These are phyloP conservation scores for Alcedo atthis DNA, from an alignment of 2,797 vertebrate genomes.

Conservation along the genomic window DNA sequence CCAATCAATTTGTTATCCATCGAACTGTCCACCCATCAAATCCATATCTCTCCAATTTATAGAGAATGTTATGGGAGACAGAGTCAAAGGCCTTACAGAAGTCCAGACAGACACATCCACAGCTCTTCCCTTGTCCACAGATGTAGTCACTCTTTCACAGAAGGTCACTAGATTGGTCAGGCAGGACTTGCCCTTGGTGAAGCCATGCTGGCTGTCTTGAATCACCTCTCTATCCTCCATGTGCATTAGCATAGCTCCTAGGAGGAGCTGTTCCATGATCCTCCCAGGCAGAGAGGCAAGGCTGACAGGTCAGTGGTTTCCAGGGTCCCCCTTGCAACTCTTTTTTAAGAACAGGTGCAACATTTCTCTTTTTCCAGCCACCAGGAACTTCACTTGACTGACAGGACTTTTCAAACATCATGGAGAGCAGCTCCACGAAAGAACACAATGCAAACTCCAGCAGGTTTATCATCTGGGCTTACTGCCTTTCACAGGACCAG, in stretches of 20 bases:
- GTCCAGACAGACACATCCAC: neutral
- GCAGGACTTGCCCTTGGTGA: too few species aligned
- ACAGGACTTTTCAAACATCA: neutral
- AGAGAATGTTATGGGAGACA: neutral
- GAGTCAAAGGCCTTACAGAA: neutral
- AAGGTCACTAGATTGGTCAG: neutral
- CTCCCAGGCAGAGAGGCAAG: too few species aligned
- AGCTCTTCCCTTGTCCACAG: neutral
- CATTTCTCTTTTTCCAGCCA: neutral
- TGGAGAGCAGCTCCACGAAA: neutral
- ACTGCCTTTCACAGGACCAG: neutral
- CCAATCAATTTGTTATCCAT: neutral
- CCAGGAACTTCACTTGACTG: neutral
- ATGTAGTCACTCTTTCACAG: neutral
- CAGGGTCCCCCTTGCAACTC: neutral
- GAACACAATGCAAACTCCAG: neutral
- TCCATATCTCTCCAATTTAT: neutral
- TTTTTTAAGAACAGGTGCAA: neutral
- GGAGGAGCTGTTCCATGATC: too few species aligned
- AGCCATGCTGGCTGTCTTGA: too few species aligned
- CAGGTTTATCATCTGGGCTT: neutral
- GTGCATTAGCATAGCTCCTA: too few species aligned
- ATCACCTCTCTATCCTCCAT: too few species aligned
- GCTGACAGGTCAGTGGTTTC: too few species aligned
- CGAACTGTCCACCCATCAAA: neutral